These are phyloP conservation scores for Drosophila sordidapex DNA, from an alignment of 2,888 invertebrate species.

Conservation along the genomic window DNA sequence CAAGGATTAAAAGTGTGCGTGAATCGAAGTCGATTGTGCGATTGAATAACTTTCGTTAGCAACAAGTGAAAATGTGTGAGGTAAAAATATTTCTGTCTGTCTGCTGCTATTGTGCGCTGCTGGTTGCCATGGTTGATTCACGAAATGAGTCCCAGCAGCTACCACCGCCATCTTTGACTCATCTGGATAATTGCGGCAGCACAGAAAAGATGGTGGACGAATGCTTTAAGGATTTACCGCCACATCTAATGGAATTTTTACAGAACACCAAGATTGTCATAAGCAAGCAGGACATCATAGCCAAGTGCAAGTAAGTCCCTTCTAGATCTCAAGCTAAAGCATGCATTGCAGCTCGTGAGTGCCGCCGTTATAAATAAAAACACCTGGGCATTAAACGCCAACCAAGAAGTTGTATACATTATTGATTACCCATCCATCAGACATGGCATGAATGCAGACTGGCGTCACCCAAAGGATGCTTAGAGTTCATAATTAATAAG, in stretches of 20 bases:
- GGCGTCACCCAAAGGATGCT: not conserved
- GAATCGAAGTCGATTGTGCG: not conserved
- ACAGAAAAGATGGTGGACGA: conserved; percentile 82
- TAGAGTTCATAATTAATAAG: conserved; percentile 40
- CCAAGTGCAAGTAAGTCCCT: conserved; percentile 83
- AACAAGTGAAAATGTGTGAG: conserved; percentile 56
- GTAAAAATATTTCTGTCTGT: conserved; percentile 12
- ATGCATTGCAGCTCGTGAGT: conserved; percentile 4
- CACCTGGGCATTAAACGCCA: conserved; percentile 11
- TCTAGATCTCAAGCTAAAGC: not conserved
- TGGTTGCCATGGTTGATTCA: conserved; percentile 23
- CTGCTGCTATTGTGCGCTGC: conserved; percentile 11
- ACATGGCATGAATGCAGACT: not conserved
- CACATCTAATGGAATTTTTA: conserved; percentile 82
- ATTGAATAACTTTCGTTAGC: conserved; percentile 33
- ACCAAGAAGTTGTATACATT: conserved; percentile 18
- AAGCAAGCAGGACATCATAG: conserved; percentile 80
- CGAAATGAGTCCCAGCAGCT: conserved; percentile 35
- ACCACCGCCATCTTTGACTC: conserved; percentile 22
- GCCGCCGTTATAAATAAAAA: conserved; percentile 22
- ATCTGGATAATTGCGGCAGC: conserved; percentile 76
- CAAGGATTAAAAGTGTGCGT: conserved; percentile 25
- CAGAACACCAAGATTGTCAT: conserved; percentile 82
- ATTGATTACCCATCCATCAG: conserved; percentile 38
- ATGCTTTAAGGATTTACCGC: conserved; percentile 83